Percentiles rank a stretch among this genome's conserved stretches.
phyloP scores from a whole-genome alignment of 2,888 invertebrate genomes.

The Cynaeus angustus region DNA sequence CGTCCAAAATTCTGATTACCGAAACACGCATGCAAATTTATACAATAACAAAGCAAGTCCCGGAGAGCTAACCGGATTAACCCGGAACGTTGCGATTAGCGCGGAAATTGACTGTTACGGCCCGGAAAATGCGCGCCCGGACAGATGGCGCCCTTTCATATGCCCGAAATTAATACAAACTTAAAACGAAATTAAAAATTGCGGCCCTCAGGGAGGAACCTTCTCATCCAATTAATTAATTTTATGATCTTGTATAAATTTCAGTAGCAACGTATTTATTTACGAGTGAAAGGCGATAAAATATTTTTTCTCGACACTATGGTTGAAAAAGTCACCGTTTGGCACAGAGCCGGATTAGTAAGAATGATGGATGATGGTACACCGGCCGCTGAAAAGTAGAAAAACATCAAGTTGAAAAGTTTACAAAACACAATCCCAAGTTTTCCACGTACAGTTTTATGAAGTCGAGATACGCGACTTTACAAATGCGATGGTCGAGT shows the following conservation, averaged over 20 bases:
- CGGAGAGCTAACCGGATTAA: slow-evolving; percentile 64
- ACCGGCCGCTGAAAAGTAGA: slow-evolving; percentile 26
- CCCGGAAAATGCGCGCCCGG: slow-evolving; percentile 62
- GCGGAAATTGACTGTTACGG: slow-evolving; percentile 68
- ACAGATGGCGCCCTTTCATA: slow-evolving; percentile 60
- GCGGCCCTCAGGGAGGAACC: slow-evolving; percentile 12
- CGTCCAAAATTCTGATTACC: slow-evolving; percentile 40
- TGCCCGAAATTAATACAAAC: slow-evolving; percentile 48
- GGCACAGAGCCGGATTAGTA: slow-evolving; percentile 42
- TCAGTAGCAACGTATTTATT: slow-evolving; percentile 4
- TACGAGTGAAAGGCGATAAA: slow-evolving; percentile 7
- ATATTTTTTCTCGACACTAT: slow-evolving; percentile 19
- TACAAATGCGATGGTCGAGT: slow-evolving; percentile 13
- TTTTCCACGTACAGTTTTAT: slow-evolving; percentile 44
- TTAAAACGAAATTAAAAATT: slow-evolving; percentile 43
- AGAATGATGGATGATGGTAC: slow-evolving; percentile 47
- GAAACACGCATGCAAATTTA: slow-evolving; percentile 62
- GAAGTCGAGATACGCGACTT: slow-evolving; percentile 30
- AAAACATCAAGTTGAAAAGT: slow-evolving; percentile 43
- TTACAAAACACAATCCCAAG: slow-evolving; percentile 45
- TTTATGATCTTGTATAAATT: slow-evolving; percentile 32
- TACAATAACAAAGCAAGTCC: slow-evolving; percentile 63
- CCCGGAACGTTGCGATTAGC: slow-evolving; percentile 64
- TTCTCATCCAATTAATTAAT: slow-evolving; percentile 31
- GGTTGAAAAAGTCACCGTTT: slow-evolving; percentile 35